Conservation (phyloP, 2,888 invertebrate genomes). For the Vannuccia rotundouncinata region DNA sequence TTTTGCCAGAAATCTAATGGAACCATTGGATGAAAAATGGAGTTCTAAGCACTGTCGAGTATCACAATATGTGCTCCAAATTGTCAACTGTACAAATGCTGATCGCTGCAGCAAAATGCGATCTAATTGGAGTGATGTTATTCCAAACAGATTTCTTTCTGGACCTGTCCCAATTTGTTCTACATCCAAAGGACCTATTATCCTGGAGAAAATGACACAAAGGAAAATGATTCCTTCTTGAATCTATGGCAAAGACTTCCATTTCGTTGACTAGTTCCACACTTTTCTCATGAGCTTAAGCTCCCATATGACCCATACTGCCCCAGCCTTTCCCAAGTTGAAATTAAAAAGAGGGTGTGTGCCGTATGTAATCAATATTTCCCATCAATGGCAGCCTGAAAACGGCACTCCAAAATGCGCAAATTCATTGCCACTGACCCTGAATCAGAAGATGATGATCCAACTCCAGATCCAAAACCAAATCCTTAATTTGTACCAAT, state of each 20-base stretch:
- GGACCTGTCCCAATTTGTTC: slow-evolving; percentile 23
- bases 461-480: slow-evolving; percentile 22
- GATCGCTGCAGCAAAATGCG: slow-evolving; percentile 11
- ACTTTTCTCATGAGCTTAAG: slow-evolving; percentile 20
- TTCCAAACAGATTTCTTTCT: slow-evolving; percentile 24
- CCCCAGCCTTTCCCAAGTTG: slow-evolving; percentile 26
- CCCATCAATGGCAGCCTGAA: slow-evolving; percentile 24
- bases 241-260: slow-evolving; percentile 20
- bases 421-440: slow-evolving; percentile 26
- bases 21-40: slow-evolving; percentile 26
- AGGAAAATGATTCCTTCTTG: slow-evolving; percentile 26
- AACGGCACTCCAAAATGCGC: slow-evolving; percentile 21
- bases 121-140: slow-evolving; percentile 19
- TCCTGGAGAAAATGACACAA: slow-evolving; percentile 13
- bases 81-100: slow-evolving; percentile 23
- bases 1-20: slow-evolving; percentile 11
- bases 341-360: slow-evolving; percentile 26
- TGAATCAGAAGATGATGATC: slow-evolving; percentile 26
- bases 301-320: slow-evolving; percentile 23
- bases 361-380: slow-evolving; percentile 26
- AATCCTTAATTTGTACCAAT: slow-evolving; percentile 24
- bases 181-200: slow-evolving; percentile 24
- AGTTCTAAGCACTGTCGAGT: slow-evolving; percentile 26
- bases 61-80: slow-evolving; percentile 26
- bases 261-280: slow-evolving; percentile 20